These are phyloP conservation scores for Zingel zingel DNA, from an alignment of 2,113 vertebrate genomes.

Conservation along the genomic window DNA sequence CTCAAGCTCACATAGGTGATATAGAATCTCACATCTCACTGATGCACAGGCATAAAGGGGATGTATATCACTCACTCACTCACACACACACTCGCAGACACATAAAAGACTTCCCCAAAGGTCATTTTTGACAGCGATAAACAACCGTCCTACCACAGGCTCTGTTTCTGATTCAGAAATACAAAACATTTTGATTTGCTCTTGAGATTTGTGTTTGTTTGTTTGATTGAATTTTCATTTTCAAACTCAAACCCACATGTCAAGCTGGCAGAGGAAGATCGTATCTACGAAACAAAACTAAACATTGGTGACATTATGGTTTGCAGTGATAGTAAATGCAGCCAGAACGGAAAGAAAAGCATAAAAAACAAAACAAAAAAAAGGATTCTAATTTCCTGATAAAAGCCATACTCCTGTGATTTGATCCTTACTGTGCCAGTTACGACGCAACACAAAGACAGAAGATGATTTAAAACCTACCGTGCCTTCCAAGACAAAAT, in stretches of 20 bases:
- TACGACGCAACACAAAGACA: conserved; percentile 55
- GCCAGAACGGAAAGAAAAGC: conserved; percentile 62
- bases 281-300: conserved; percentile 71
- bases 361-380: conserved; percentile 1
- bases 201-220: conserved; percentile 72
- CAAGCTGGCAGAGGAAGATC: conserved; percentile 65
- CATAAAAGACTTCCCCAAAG: conserved; percentile 53
- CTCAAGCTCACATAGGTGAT: conserved; percentile 65
- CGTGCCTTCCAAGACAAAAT: conserved; percentile 68
- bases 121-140: conserved; percentile 66
- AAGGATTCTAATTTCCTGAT: conserved; percentile 57
- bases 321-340: conserved; percentile 60
- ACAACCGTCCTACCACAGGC: conserved; percentile 61
- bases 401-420: conserved; percentile 62
- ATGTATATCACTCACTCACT: conserved; percentile 13
- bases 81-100: background rate
- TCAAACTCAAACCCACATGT: conserved; percentile 57
- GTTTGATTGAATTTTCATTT: conserved; percentile 72
- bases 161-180: conserved; percentile 71
- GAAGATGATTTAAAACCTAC: conserved; percentile 44
- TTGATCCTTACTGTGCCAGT: conserved; percentile 52
- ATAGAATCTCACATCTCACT: conserved; percentile 28
- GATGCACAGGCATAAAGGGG: conserved; percentile 19
- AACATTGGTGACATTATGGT: conserved; percentile 69
- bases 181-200: conserved; percentile 78